Evolutionary conservation across 2,113 vertebrate genomes (phyloP).

Genomic region (Emydocephalus ijimae): DNA sequence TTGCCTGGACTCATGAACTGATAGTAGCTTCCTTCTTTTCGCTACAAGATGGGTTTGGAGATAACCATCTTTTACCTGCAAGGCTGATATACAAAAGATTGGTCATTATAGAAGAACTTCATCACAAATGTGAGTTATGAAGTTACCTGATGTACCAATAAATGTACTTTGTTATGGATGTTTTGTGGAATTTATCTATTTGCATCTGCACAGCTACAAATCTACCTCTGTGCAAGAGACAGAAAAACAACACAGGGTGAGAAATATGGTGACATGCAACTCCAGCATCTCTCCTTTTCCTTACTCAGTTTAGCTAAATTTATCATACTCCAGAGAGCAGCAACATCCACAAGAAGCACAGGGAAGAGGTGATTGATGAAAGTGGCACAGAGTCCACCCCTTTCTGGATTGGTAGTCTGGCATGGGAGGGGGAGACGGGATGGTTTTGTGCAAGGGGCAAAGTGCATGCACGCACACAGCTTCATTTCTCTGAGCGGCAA

Average conservation of each 20-base stretch:
- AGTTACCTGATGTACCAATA: no score
- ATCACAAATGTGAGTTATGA: no score
- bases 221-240: no score
- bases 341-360: background rate
- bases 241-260: background rate
- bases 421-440: rapidly evolving
- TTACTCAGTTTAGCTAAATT: background rate
- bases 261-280: background rate
- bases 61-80: no score
- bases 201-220: no score
- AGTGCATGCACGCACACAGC: background rate
- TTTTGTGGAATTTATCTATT: no score
- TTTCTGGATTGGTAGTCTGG: background rate
- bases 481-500: background rate
- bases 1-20: no score
- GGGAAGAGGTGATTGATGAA: background rate
- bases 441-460: background rate
- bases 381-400: background rate
- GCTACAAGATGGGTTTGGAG: no score
- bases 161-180: no score
- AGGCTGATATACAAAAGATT: no score
- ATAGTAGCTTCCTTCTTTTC: no score
- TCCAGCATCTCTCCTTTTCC: background rate
- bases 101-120: no score
- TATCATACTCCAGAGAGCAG: background rate